Percentiles rank a stretch among this genome's conserved stretches.
phyloP scores from a whole-genome alignment of 2,888 invertebrate species.

The Drosophila borealis region DNA sequence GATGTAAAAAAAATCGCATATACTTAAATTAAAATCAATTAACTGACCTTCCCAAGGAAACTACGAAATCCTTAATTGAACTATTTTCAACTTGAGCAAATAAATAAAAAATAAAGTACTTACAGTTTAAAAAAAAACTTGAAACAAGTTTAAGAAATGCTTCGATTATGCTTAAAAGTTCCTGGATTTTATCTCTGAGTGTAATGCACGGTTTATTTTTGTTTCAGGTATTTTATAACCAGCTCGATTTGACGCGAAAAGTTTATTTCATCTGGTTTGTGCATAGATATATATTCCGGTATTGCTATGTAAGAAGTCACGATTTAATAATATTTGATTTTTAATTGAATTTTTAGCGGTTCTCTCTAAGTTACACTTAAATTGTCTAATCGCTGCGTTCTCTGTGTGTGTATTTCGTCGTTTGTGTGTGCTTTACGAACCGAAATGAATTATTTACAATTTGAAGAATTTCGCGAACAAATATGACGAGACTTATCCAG shows the following conservation, averaged over 20 bases:
- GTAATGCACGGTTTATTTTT: background rate
- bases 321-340: background rate
- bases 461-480: conserved; percentile 26
- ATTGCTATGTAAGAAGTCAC: conserved; percentile 15
- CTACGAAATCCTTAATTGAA: too few relatives aligned
- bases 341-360: conserved; percentile 30
- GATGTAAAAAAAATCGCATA: too few relatives aligned
- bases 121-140: too few relatives aligned
- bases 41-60: too few relatives aligned
- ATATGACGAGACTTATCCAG: conserved; percentile 20
- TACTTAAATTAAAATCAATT: too few relatives aligned
- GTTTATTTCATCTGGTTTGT: conserved; percentile 44
- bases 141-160: too few relatives aligned
- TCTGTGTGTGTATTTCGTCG: conserved; percentile 1
- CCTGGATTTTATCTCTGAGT: conserved; percentile 1
- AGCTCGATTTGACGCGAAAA: conserved; percentile 7
- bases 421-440: conserved; percentile 39
- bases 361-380: conserved; percentile 54
- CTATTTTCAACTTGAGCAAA: too few relatives aligned
- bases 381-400: conserved; percentile 54
- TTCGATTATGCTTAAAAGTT: background rate
- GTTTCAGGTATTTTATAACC: conserved; percentile 2
- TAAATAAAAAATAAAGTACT: too few relatives aligned
- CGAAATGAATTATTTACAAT: conserved; percentile 65
- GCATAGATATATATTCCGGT: conserved; percentile 23